phyloP scores from a whole-genome alignment of 2,113 vertebrate genomes.

The Macroglossus sobrinus region DNA sequence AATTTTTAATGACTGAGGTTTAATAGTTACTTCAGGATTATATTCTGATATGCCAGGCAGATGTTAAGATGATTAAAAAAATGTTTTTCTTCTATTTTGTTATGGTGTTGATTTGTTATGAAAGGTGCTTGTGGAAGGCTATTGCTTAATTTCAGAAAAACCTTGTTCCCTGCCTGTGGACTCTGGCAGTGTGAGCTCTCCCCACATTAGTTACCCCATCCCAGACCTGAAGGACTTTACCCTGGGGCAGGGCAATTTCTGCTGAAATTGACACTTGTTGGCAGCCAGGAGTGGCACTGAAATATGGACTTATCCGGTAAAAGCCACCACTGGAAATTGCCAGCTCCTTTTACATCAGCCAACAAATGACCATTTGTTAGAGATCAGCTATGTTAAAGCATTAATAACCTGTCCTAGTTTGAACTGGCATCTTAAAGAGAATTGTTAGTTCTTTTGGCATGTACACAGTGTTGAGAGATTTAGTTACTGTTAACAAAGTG shows the following conservation, averaged over 20 bases:
- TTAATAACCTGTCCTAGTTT: conserved; percentile 59
- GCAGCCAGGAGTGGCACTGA: conserved; percentile 39
- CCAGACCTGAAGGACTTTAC: not conserved
- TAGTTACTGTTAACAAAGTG: not conserved
- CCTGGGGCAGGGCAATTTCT: conserved; percentile 2
- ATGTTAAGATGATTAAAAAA: not conserved
- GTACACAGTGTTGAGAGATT: not conserved
- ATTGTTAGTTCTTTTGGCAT: conserved; percentile 13
- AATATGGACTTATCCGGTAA: conserved; percentile 45
- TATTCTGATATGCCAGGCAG: not conserved
- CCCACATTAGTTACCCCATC: not conserved
- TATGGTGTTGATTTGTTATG: not conserved
- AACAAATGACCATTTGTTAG: conserved; percentile 72
- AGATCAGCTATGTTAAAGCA: conserved; percentile 6
- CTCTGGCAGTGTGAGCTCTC: not conserved
- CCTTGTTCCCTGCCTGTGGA: not conserved
- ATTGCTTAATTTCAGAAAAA: not conserved
- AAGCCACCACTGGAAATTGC: conserved; percentile 36
- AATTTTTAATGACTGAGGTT: not conserved
- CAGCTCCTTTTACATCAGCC: conserved; percentile 59
- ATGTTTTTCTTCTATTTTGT: not conserved
- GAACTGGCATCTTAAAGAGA: conserved; percentile 51
- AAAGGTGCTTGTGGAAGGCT: not conserved
- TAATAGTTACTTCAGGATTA: conserved; percentile 10
- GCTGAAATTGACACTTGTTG: conserved; percentile 60